Conservation (phyloP, 2,888 invertebrate genomes). For the Gisinianus flammeolus region DNA sequence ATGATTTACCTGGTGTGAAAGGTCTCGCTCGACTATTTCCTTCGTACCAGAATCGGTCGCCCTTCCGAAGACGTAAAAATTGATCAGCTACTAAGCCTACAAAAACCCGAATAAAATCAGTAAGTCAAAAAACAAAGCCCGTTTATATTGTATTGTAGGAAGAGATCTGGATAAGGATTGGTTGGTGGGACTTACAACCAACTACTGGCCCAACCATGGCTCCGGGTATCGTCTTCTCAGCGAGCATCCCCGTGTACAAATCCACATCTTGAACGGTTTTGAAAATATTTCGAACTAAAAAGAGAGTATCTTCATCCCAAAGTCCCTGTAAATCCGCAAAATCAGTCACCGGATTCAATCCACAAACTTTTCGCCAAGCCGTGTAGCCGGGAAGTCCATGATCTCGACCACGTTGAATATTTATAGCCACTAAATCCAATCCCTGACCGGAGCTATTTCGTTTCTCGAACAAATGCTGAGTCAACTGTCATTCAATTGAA, state of each 20-base stretch:
- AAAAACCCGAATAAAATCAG: too few species aligned
- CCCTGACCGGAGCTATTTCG: conserved; percentile 61
- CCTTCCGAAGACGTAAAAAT: conserved; percentile 79
- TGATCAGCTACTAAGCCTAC: conserved; percentile 81
- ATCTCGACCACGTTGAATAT: conserved; percentile 68
- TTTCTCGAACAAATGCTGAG: conserved; percentile 73
- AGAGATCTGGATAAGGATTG: too few species aligned
- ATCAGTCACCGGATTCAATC: conserved; percentile 62
- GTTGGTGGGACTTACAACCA: too few species aligned
- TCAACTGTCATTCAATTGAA: conserved; percentile 65
- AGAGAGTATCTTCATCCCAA: conserved; percentile 67
- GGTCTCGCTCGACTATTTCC: conserved; percentile 82
- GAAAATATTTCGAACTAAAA: conserved; percentile 71
- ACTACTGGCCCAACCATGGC: conserved; percentile 87
- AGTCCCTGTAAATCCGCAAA: conserved; percentile 65
- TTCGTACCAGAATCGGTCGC: conserved; percentile 95
- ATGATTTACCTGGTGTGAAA: conserved; percentile 68
- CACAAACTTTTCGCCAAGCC: conserved; percentile 65
- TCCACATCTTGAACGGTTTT: conserved; percentile 77
- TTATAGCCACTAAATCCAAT: conserved; percentile 65
- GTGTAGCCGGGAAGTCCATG: conserved; percentile 65
- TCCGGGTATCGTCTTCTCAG: conserved; percentile 80
- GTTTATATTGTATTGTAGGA: too few species aligned
- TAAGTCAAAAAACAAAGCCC: too few species aligned
- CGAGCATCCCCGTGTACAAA: conserved; percentile 79